Base-by-base conservation (phyloP, 2,888 invertebrate species). In the Morpho achilles region DNA sequence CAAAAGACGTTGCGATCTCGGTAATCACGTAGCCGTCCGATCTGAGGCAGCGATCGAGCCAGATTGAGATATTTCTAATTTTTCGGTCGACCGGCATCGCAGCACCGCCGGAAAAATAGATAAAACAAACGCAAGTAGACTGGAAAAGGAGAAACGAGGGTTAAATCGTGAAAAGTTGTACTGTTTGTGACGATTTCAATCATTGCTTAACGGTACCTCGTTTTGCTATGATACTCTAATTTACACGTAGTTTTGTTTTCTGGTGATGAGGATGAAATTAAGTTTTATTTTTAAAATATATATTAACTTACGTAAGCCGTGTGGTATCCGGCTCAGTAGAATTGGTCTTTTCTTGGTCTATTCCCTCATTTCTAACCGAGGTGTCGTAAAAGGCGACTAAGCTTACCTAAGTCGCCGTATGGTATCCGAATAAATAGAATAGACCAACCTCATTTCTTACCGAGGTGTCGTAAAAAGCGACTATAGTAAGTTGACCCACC, bases 31-130 rank as follows among this genome's bases (percentile, higher is more conserved):
- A 60, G 50, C 62, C 59, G 62, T 66, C 67, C 66, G 69, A 68
- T 72, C 67, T 67, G 64, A 69, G 58, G 59, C 64, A 56, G 56
- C 76, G 77, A 76, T 79, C 70, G 75, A 69, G 68, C 73, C 65
- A 67, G 77, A 83, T 80, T 76, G 79, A 85, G 81, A 82, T 84
- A 80, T 84, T 84, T 84, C 83, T 81, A 84, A 87, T 87, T 86
- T 85, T 79, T 77, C 84, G 85, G 77, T 84, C 73, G 84, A 83
- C 77, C 79, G 77, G 78, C 75, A 65, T 64, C 70, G 72, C 70
- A 74, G 76, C 74, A 79, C 77, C 69, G 73, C 75, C 73, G 71
- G 72, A 70, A 76, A 79, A 82, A 82, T 77, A 79, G 80, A 81
- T 80, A 80, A 80, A 81, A 73, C 69, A 69, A 77, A 77, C 71